Evolutionary conservation across 2,888 invertebrate genomes (phyloP).

Genomic region (Dendrolimus houi): DNA sequence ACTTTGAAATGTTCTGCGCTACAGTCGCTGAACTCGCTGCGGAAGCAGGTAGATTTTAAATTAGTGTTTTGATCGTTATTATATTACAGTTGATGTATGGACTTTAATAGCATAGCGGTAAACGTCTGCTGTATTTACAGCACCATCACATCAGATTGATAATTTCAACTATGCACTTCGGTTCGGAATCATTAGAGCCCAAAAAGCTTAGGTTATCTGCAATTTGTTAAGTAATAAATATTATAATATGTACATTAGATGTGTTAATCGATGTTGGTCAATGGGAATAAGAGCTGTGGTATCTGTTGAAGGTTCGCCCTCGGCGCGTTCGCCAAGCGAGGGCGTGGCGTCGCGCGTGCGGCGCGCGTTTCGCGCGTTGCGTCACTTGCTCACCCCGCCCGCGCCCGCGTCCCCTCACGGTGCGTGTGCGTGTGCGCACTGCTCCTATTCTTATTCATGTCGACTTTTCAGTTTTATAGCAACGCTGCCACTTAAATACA

Average conservation of each 20-base stretch:
- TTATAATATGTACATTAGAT: too few species aligned
- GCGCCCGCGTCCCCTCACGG: conserved; percentile 36
- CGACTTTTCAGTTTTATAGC: background rate
- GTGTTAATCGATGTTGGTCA: background rate
- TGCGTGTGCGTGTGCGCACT: conserved; percentile 48
- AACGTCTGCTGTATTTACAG: too few species aligned
- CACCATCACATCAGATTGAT: too few species aligned
- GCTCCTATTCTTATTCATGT: conserved; percentile 3
- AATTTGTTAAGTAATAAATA: too few species aligned
- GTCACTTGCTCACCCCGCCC: conserved; percentile 36
- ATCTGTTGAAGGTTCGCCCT: conserved; percentile 46
- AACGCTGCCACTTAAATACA: background rate
- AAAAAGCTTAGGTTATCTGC: too few species aligned
- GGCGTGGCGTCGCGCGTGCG: conserved; percentile 52
- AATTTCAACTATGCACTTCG: too few species aligned
- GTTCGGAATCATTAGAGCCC: too few species aligned
- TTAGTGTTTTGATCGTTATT: too few species aligned
- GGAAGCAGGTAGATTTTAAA: conserved; percentile 42
- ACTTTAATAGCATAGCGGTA: too few species aligned
- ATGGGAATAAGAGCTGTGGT: conserved; percentile 24
- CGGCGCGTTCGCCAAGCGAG: conserved; percentile 18
- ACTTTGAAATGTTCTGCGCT: conserved; percentile 90
- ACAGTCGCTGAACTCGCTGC: conserved; percentile 85
- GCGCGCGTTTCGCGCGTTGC: conserved; percentile 56
- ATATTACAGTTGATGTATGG: too few species aligned